These are phyloP conservation scores for Alcis repandata DNA, from an alignment of 2,888 invertebrate species.

Conservation along the genomic window DNA sequence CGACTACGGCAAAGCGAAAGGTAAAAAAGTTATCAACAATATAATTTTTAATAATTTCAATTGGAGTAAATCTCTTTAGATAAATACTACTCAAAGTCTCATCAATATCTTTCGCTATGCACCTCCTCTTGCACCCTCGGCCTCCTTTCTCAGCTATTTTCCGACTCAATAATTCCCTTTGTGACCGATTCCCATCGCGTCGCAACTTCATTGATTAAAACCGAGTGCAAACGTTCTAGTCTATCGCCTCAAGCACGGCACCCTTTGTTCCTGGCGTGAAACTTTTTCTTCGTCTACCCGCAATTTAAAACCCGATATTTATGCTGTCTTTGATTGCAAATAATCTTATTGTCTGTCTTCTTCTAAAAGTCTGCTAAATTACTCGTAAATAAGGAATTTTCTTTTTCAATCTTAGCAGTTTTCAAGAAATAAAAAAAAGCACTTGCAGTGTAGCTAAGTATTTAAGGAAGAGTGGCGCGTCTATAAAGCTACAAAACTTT, in stretches of 20 bases:
- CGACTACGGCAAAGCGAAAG: too few relatives aligned
- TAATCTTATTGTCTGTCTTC: slow-evolving; percentile 11
- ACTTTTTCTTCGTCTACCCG: slow-evolving; percentile 64
- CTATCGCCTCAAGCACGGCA: slow-evolving; percentile 56
- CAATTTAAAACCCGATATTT: slow-evolving; percentile 44
- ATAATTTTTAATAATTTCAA: too few relatives aligned
- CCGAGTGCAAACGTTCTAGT: slow-evolving; percentile 73
- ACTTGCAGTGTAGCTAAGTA: too few relatives aligned
- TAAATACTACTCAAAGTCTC: too few relatives aligned
- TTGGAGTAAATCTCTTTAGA: too few relatives aligned
- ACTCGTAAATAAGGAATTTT: slow-evolving; percentile 3
- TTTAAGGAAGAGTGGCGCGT: too few relatives aligned
- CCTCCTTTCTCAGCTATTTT: slow-evolving; percentile 61
- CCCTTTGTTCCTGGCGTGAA: slow-evolving; percentile 64
- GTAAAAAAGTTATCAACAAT: too few relatives aligned
- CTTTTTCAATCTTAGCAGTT: too few relatives aligned
- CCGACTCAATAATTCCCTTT: slow-evolving; percentile 81
- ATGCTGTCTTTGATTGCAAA: slow-evolving; percentile 9
- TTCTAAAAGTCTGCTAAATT: too few relatives aligned
- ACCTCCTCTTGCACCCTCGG: slow-evolving; percentile 57
- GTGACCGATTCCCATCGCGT: slow-evolving; percentile 71
- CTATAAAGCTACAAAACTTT: background rate
- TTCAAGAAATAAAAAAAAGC: too few relatives aligned
- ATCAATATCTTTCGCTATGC: slow-evolving; percentile 1
- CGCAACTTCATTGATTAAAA: slow-evolving; percentile 82